phyloP scores from a whole-genome alignment of 2,797 vertebrate species.

The Vipera latastei region DNA sequence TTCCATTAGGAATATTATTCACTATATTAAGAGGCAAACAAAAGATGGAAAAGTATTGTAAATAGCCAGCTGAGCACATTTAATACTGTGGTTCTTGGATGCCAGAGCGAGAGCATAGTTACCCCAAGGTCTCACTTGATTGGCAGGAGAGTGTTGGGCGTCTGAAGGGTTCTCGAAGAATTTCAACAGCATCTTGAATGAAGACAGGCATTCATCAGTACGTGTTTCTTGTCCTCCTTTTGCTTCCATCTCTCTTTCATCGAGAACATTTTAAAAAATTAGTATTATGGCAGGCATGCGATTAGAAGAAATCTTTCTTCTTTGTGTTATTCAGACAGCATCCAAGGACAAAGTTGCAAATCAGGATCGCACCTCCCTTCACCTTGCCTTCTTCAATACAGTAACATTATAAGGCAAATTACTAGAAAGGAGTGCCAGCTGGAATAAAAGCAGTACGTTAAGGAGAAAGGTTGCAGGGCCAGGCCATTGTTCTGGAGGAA shows the following conservation, averaged over 20 bases:
- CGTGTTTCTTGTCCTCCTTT: slow-evolving; percentile 53
- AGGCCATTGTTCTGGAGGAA: slow-evolving; percentile 51
- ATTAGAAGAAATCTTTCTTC: slow-evolving; percentile 68
- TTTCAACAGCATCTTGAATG: slow-evolving; percentile 63
- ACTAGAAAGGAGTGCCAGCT: slow-evolving; percentile 42
- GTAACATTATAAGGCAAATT: slow-evolving; percentile 53
- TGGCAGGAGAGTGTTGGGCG: slow-evolving; percentile 60
- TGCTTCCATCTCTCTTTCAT: slow-evolving; percentile 62
- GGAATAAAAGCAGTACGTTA: slow-evolving; percentile 43
- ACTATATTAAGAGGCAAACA: slow-evolving; percentile 45
- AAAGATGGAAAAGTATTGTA: slow-evolving; percentile 38
- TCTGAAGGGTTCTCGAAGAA: slow-evolving; percentile 72
- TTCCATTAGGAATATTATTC: slow-evolving; percentile 23
- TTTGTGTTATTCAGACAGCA: slow-evolving; percentile 52
- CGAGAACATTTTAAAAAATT: slow-evolving; percentile 66
- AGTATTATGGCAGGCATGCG: slow-evolving; percentile 44
- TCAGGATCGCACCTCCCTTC: slow-evolving; percentile 11
- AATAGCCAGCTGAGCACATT: slow-evolving; percentile 55
- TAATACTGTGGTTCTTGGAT: slow-evolving; percentile 42
- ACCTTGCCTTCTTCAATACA: neutral
- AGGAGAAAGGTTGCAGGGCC: slow-evolving; percentile 49
- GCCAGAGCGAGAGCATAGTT: slow-evolving; percentile 20
- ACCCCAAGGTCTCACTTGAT: slow-evolving; percentile 68
- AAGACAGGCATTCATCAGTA: slow-evolving; percentile 69
- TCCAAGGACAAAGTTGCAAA: slow-evolving; percentile 66